Evolutionary conservation across 2,888 invertebrate genomes (phyloP), one percentile per base, ranked within the genome.

Genomic region (Therioaphis trifolii): DNA sequence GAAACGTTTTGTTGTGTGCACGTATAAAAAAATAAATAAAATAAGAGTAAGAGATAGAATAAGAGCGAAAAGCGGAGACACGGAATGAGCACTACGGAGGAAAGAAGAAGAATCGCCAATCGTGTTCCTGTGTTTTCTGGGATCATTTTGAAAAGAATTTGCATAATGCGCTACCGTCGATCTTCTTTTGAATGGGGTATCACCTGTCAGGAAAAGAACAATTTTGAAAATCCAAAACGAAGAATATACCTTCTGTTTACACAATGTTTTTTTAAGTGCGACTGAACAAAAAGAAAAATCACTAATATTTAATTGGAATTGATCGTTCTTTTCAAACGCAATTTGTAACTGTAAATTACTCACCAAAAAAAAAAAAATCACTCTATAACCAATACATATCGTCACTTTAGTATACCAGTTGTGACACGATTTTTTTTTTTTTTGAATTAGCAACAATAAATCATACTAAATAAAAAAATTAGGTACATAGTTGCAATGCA

Each of bases 81-180:
- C 68, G 43, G 43, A 69, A 71, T 29, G 69, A 79, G 24, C 55
- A 69, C 69, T 58, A 71, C 27, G 46, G 40, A 61, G 29, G 58
- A 80, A 80, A 49, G 80, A 72, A 80, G 80, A 80, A 72, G 69
- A 80, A 80, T 80, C 80, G 80, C 58, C 80, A 72, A 80, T 80
- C 71, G 71, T 80, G 72, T 80, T 80, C 11, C 46, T 72, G 43
- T 79, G 55, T 71, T 80, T 80, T 72, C 72, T 24, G 72, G 72
- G 80, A 80, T 80, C 80, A 72, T 80, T 80, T 72, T 46, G 71
- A 61, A 80, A 80, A 72, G 71, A 72, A 80, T 80, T 80, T 80
- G 21, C 80, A 80, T 80, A 80, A 80, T 80, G 80, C 71, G 61
- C 71, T 80, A 71, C 58, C 80, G 80, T 80, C 71, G 80, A 71